These are phyloP conservation scores for Mesorhabditis sp. DNA, from an alignment of 2,888 invertebrate species.

Conservation along the genomic window DNA sequence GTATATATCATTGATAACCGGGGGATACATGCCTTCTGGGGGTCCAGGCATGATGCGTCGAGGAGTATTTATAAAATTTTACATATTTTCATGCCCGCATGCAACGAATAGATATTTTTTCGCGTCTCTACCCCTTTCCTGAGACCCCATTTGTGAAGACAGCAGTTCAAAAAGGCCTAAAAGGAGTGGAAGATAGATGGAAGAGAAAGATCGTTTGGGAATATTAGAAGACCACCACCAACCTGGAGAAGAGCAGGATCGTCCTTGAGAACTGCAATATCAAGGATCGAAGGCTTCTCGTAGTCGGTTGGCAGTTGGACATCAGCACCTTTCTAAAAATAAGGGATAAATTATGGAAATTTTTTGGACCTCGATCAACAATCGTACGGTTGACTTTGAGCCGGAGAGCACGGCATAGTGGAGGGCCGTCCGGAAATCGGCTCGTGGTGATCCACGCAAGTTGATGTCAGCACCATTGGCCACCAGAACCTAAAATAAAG, in stretches of 20 bases:
- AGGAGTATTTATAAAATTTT: too few relatives aligned
- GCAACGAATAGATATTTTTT: too few relatives aligned
- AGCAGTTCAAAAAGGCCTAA: too few relatives aligned
- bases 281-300: slow-evolving; percentile 76
- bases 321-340: slow-evolving; percentile 73
- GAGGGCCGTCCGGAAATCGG: slow-evolving; percentile 80
- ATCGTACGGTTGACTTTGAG: slow-evolving; percentile 70
- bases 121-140: too few relatives aligned
- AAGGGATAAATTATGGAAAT: slow-evolving; percentile 5
- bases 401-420: slow-evolving; percentile 83
- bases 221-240: not conserved
- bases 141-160: too few relatives aligned
- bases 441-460: slow-evolving; percentile 76
- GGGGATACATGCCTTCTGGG: too few relatives aligned
- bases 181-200: too few relatives aligned
- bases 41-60: too few relatives aligned
- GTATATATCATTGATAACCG: not conserved
- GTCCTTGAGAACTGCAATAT: slow-evolving; percentile 73
- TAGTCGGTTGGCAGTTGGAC: slow-evolving; percentile 68
- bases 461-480: slow-evolving; percentile 79
- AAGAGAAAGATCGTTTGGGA: not conserved
- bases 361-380: slow-evolving; percentile 65
- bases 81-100: too few relatives aligned
- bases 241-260: slow-evolving; percentile 41
- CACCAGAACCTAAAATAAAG: slow-evolving; percentile 15